Conservation (phyloP, 2,797 vertebrate species). For the Protonibea diacanthus region DNA sequence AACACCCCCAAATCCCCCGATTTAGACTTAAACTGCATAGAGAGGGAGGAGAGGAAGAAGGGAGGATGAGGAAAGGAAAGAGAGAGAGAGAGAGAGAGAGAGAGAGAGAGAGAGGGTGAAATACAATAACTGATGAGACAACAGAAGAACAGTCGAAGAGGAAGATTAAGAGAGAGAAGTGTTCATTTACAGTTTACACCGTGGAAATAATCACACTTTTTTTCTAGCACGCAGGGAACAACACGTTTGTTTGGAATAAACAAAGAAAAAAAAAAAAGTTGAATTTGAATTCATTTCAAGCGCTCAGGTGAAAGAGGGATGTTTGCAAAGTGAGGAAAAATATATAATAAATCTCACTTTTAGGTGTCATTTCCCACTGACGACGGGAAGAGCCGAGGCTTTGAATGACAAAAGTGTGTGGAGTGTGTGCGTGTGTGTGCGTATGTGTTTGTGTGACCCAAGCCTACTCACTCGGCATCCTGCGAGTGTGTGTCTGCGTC, state of each 20-base stretch:
- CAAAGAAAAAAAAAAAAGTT: not conserved
- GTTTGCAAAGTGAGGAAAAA: conserved; percentile 5
- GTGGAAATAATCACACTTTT: conserved; percentile 18
- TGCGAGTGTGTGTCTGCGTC: conserved; percentile 21
- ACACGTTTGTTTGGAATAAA: conserved; percentile 22
- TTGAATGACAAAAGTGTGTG: conserved; percentile 11
- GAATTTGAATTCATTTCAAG: not conserved
- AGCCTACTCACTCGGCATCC: conserved; percentile 2
- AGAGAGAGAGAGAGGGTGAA: not conserved
- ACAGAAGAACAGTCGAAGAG: conserved; percentile 18
- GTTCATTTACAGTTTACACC: conserved; percentile 22
- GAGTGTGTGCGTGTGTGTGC: conserved; percentile 13
- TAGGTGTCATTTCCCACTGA: conserved; percentile 6
- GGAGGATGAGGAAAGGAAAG: conserved; percentile 16
- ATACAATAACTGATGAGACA: not conserved
- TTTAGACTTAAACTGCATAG: conserved; percentile 73
- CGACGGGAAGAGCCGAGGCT: not conserved
- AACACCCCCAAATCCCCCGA: conserved; percentile 76
- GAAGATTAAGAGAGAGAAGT: conserved; percentile 12
- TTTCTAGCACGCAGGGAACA: not conserved
- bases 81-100: not conserved
- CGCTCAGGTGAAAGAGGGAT: not conserved
- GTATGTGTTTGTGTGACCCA: conserved; percentile 18
- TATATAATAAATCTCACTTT: not conserved
- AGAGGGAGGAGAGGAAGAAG: conserved; percentile 37